phyloP scores from a whole-genome alignment of 1,140 invertebrate species.

The Zaprionus capensis region DNA sequence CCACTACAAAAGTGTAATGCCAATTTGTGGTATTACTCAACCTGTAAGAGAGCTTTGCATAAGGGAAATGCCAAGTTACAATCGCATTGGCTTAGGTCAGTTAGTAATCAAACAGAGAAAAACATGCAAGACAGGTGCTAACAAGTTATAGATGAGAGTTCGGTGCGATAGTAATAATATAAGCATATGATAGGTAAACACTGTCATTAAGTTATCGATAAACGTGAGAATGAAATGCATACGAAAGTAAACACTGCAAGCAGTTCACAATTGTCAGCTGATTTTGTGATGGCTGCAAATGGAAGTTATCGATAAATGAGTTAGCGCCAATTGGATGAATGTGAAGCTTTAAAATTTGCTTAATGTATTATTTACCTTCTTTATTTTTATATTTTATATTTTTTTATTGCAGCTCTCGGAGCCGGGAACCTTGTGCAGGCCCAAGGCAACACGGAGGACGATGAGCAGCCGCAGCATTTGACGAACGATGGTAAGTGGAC shows the following conservation, averaged over 20 bases:
- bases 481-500: constrained; percentile 78
- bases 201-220: too few species aligned
- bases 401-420: constrained; percentile 32
- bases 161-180: neutral
- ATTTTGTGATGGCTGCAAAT: neutral
- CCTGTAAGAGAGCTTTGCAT: constrained; percentile 54
- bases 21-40: constrained; percentile 74
- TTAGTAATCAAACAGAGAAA: neutral
- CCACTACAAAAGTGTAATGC: constrained; percentile 63
- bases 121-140: neutral
- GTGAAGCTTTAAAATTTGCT: neutral
- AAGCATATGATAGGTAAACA: neutral
- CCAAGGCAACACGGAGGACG: constrained; percentile 34
- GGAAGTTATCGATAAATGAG: neutral
- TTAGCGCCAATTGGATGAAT: neutral
- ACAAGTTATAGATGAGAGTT: too few species aligned
- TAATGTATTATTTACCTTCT: neutral
- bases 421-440: constrained; percentile 8
- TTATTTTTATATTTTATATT: neutral
- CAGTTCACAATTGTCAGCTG: neutral
- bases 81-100: constrained; percentile 50
- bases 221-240: neutral
- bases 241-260: too few species aligned
- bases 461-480: constrained; percentile 71
- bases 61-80: constrained; percentile 15